A percentile compares a stretch with the other conserved stretches of the same genome.
phyloP scores from a whole-genome alignment of 2,888 invertebrate genomes.

The Caradrina kadenii region DNA sequence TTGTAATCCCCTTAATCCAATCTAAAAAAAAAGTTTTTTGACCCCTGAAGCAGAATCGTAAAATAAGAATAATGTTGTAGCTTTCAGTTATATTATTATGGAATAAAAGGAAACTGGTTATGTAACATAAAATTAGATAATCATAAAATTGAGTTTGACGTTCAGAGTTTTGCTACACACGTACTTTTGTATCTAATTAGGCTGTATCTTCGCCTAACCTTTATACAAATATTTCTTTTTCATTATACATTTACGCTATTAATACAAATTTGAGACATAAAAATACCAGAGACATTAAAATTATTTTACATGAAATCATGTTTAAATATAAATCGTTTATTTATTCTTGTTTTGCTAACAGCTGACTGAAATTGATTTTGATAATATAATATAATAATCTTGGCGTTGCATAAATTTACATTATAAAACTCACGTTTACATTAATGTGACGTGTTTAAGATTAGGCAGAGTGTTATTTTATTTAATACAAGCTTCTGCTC shows the following conservation, averaged over 20 bases:
- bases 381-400: too few species aligned
- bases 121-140: background rate
- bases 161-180: background rate
- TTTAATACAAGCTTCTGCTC: too few species aligned
- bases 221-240: background rate
- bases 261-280: background rate
- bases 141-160: background rate
- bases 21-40: background rate
- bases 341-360: conserved; percentile 10
- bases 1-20: background rate
- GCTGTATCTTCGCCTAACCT: background rate
- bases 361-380: conserved; percentile 18
- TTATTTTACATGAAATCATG: background rate
- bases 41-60: background rate
- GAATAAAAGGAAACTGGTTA: background rate
- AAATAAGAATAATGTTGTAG: too few species aligned
- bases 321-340: background rate
- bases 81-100: too few species aligned
- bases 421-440: background rate
- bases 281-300: background rate
- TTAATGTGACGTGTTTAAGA: background rate
- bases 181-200: background rate
- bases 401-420: conserved; percentile 32
- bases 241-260: background rate
- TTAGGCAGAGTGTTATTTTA: background rate